Conservation (phyloP, 1,140 invertebrate genomes). For the Diuraphis noxia region DNA sequence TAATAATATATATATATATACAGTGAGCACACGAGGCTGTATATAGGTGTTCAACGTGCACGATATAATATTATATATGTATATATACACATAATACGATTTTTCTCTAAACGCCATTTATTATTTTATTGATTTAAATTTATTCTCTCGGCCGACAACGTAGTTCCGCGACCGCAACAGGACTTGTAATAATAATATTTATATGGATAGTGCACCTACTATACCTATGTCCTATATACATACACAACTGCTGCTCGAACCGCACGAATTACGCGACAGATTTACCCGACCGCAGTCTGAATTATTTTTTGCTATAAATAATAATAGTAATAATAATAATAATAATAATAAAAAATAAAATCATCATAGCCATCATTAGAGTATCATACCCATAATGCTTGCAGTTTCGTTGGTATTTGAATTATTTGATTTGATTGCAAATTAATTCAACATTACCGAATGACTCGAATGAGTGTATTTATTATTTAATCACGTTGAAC, state of each 20-base stretch:
- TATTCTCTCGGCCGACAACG: not conserved
- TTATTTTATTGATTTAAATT: slow-evolving; percentile 21
- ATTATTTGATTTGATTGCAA: too few relatives aligned
- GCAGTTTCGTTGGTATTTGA: too few relatives aligned
- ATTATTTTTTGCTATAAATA: not conserved
- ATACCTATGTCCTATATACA: not conserved
- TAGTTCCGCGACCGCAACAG: not conserved
- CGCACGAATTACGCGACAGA: not conserved
- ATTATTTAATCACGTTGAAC: too few relatives aligned
- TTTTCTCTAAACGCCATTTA: not conserved
- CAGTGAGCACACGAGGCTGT: not conserved
- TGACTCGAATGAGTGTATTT: too few relatives aligned
- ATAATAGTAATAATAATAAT: not conserved
- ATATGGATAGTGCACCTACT: not conserved
- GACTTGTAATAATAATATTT: not conserved
- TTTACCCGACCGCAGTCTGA: not conserved
- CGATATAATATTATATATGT: not conserved
- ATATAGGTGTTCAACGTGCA: not conserved
- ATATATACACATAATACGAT: not conserved
- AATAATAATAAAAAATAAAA: too few relatives aligned
- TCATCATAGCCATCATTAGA: too few relatives aligned
- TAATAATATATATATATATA: not conserved
- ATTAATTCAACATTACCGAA: too few relatives aligned
- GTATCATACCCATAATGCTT: too few relatives aligned
- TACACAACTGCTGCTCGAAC: not conserved